phyloP scores from a whole-genome alignment of 2,888 invertebrate genomes.

The Volucella zonaria region DNA sequence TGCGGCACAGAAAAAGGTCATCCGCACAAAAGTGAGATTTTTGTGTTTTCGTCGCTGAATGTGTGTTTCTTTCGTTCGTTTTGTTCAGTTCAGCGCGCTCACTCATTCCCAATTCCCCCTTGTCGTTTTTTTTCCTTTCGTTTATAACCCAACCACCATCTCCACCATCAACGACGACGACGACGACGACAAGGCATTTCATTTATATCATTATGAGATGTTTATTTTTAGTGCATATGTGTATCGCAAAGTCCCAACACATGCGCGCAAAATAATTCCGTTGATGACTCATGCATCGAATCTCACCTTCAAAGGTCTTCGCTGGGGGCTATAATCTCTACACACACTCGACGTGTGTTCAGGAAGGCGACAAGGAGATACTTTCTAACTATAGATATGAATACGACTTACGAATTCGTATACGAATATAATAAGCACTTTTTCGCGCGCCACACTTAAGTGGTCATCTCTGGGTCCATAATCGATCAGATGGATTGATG shows the following conservation, averaged over 20 bases:
- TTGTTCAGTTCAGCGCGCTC: conserved; percentile 13
- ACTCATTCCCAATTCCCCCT: conserved; percentile 1
- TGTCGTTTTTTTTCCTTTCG: conserved; percentile 16
- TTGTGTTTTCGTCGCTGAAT: conserved; percentile 39
- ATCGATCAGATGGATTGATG: conserved; percentile 52
- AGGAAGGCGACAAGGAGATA: conserved; percentile 35
- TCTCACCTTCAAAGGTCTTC: conserved; percentile 73
- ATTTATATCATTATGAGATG: conserved; percentile 65
- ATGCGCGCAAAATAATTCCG: conserved; percentile 71
- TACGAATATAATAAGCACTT: conserved; percentile 26
- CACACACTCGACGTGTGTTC: conserved; percentile 20
- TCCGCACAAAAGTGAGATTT: conserved; percentile 70
- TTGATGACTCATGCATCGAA: conserved; percentile 70
- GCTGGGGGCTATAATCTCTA: conserved; percentile 31
- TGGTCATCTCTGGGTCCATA: no score
- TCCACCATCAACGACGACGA: not conserved
- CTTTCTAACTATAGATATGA: conserved; percentile 49
- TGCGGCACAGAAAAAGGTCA: conserved; percentile 71
- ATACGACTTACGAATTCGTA: no score
- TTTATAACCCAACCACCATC: not conserved
- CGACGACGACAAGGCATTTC: conserved; percentile 59
- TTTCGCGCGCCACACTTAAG: not conserved
- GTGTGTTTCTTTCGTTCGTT: conserved; percentile 34
- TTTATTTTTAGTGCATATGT: conserved; percentile 71
- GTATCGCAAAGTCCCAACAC: conserved; percentile 55